A percentile compares a stretch with the other conserved stretches of the same genome.
These are phyloP conservation scores for Gadopsis bispinosus DNA, from an alignment of 2,797 vertebrate species.

Conservation along the genomic window DNA sequence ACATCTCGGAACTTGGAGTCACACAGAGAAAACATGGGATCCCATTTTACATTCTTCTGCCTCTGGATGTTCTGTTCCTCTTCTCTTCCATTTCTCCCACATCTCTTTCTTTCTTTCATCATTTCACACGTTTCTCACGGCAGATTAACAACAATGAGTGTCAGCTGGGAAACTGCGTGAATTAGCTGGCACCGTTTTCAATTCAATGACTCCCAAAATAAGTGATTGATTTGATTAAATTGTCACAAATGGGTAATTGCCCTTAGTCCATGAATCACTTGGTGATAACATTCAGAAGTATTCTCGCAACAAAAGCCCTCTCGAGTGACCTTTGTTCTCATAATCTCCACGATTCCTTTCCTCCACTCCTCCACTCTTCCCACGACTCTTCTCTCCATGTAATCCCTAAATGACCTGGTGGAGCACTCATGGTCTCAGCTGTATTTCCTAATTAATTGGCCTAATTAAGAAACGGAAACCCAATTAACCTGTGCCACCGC, in stretches of 20 bases:
- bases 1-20: background rate
- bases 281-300: conserved; percentile 57
- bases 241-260: conserved; percentile 66
- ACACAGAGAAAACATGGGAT: conserved; percentile 23
- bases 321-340: conserved; percentile 56
- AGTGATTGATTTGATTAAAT: conserved; percentile 71
- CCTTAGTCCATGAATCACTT: conserved; percentile 40
- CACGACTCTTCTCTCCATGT: conserved; percentile 52
- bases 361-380: conserved; percentile 49
- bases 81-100: conserved; percentile 2
- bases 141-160: conserved; percentile 55
- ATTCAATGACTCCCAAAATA: conserved; percentile 56
- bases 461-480: conserved; percentile 80
- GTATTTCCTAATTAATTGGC: conserved; percentile 81
- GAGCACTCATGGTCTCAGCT: conserved; percentile 70
- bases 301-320: conserved; percentile 37
- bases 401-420: conserved; percentile 75
- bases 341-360: conserved; percentile 30
- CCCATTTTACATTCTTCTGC: conserved; percentile 28
- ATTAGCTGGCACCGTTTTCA: conserved; percentile 62
- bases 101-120: conserved; percentile 15
- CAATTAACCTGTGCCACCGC: conserved; percentile 69
- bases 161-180: conserved; percentile 47
- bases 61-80: conserved; percentile 26
- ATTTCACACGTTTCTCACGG: conserved; percentile 59